phyloP scores from a whole-genome alignment of 2,797 vertebrate genomes.

The Eulemur albifrons region DNA sequence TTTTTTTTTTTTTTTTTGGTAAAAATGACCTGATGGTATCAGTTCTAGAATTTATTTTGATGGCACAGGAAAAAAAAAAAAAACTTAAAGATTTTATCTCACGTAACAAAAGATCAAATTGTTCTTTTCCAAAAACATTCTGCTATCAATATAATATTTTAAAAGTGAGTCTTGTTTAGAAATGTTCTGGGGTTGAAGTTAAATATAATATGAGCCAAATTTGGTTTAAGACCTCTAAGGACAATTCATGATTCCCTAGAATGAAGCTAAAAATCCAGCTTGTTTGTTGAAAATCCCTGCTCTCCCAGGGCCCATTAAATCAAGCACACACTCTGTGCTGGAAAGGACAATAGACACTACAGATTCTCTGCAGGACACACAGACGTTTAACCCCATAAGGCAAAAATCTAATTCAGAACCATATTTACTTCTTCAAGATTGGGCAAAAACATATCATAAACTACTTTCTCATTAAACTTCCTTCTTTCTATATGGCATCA shows the following conservation, averaged over 20 bases:
- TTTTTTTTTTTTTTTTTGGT: not conserved
- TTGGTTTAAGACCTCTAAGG: slow-evolving; percentile 1
- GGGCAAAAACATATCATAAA: not conserved
- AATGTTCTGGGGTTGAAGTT: not conserved
- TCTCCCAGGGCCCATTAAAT: slow-evolving; percentile 46
- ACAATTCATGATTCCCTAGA: not conserved
- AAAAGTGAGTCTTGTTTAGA: not conserved
- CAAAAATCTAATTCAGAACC: not conserved
- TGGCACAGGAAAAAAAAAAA: not conserved
- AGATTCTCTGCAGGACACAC: not conserved
- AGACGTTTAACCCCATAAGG: not conserved
- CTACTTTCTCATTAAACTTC: slow-evolving; percentile 7
- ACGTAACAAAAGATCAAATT: slow-evolving; percentile 33
- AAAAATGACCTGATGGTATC: not conserved
- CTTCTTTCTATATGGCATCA: not conserved
- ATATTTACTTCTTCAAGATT: not conserved
- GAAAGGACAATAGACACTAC: not conserved
- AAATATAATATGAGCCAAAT: slow-evolving; percentile 19
- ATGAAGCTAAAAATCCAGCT: slow-evolving; percentile 31
- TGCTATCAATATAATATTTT: not conserved
- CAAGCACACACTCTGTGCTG: slow-evolving; percentile 4
- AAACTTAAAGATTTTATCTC: not conserved
- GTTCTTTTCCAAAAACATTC: not conserved
- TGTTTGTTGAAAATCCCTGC: slow-evolving; percentile 25
- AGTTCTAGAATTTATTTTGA: not conserved